phyloP scores from a whole-genome alignment of 2,797 vertebrate genomes.

The Anisognathus igniventris region DNA sequence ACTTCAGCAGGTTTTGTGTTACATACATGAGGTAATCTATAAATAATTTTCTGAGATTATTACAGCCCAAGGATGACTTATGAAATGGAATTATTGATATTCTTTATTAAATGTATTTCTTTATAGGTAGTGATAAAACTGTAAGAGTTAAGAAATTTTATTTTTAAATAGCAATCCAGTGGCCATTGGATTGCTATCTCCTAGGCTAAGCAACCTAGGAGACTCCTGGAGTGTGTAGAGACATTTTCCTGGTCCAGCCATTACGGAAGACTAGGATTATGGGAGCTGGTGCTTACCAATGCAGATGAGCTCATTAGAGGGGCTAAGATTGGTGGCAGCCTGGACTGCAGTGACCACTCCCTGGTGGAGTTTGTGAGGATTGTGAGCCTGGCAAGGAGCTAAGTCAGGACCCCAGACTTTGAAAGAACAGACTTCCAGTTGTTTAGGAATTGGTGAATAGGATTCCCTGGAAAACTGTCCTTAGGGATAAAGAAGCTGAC shows the following conservation, averaged over 20 bases:
- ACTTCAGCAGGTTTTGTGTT: neutral
- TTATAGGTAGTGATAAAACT: neutral
- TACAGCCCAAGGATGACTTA: neutral
- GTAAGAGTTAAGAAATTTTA: neutral
- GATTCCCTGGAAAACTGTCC: neutral
- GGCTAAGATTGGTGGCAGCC: neutral
- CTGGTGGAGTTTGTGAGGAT: neutral
- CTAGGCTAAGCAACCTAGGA: neutral
- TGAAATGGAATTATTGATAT: neutral
- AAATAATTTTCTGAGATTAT: neutral
- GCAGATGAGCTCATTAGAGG: neutral
- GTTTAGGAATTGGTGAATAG: neutral
- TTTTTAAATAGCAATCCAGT: neutral
- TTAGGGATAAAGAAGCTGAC: neutral
- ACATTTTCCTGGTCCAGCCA: neutral
- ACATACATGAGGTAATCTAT: neutral
- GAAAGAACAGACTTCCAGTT: neutral
- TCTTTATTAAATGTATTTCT: neutral
- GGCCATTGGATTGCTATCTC: no score
- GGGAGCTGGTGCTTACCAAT: neutral
- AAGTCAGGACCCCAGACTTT: neutral
- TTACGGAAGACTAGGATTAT: neutral
- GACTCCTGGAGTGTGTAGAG: neutral
- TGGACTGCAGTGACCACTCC: neutral
- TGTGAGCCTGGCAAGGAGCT: neutral